Evolutionary conservation across 2,113 vertebrate species (phyloP), one percentile per base, ranked within the genome.

Genomic region (Ciconia maguari): DNA sequence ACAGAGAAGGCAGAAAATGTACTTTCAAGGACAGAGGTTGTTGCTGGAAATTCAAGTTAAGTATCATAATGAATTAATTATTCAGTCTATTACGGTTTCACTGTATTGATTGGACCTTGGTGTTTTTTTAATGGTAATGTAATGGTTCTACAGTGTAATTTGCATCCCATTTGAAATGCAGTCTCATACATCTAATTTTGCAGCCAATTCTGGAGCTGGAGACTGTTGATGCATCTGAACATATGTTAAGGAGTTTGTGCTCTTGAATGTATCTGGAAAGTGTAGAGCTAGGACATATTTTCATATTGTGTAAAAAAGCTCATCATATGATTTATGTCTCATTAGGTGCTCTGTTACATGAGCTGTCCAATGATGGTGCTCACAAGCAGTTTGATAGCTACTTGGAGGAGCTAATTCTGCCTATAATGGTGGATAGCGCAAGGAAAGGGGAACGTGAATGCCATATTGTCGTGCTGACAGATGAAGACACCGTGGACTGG

Each of bases 401-500:
- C 98, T 98, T 99, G 96, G 99, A 99, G 97, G 99, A 99, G 96
- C 98, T 99, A 77, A 99, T 99, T 89, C 97, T 99, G 97, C 99
- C 99, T 24, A 98, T 99, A 93, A 99, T 99, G 99, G 99, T 99
- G 97, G 98, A 98, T 69, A 99, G 99, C 16, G 99, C 99, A 8
- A 98, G 99, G 97, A 99, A 99, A 44, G 99, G 99, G 3, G 99
- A 99, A 95, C 96, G 99, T 2, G 99, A 99, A 58, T 99, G 99
- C 61, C 99, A 99, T 71, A 99, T 99, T 12, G 99, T 99, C 1
- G 99, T 99, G 88, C 98, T 99, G 95, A 99, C 99, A 0, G 99
- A 99, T 1, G 99, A 99, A 26, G 99, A 99, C 91, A 99, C 99
- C 5, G 99, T 99, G 97, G 99, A 99, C 98, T 99, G 99, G 99